phyloP scores from a whole-genome alignment of 2,113 vertebrate species.

The Grantiella picta region DNA sequence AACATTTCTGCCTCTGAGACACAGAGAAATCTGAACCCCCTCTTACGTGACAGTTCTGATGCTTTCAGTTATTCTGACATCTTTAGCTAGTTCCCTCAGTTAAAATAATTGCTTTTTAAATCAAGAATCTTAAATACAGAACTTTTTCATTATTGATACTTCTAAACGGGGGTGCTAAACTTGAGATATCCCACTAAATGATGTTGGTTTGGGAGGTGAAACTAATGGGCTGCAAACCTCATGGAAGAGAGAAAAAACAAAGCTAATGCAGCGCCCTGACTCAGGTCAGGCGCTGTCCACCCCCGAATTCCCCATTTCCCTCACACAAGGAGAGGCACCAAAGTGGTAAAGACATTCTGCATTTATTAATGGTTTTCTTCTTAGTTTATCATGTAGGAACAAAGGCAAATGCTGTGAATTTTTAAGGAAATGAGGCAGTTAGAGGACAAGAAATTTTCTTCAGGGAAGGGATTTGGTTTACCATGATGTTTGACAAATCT shows the following conservation, averaged over 20 bases:
- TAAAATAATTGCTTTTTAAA: neutral
- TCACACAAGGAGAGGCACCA: neutral
- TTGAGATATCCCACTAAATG: neutral
- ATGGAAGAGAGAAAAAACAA: neutral
- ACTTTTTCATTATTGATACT: neutral
- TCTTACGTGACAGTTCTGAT: neutral
- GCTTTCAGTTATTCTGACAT: neutral
- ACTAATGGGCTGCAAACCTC: neutral
- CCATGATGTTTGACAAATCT: neutral
- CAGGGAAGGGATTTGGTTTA: neutral
- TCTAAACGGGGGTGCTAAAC: neutral
- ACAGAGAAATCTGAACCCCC: neutral
- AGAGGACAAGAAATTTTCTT: neutral
- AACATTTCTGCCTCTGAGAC: neutral
- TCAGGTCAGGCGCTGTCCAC: neutral
- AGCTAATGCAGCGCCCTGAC: neutral
- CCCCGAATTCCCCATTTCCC: neutral
- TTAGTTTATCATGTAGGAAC: neutral
- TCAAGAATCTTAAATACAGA: neutral
- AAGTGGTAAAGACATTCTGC: neutral
- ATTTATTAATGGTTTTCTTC: neutral
- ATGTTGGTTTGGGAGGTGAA: neutral
- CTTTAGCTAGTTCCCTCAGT: neutral
- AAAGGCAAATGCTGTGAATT: neutral
- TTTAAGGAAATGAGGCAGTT: neutral